Percentiles rank a stretch among this genome's conserved stretches.
phyloP scores from a whole-genome alignment of 2,888 invertebrate species.

The Leptopilina syphax region DNA sequence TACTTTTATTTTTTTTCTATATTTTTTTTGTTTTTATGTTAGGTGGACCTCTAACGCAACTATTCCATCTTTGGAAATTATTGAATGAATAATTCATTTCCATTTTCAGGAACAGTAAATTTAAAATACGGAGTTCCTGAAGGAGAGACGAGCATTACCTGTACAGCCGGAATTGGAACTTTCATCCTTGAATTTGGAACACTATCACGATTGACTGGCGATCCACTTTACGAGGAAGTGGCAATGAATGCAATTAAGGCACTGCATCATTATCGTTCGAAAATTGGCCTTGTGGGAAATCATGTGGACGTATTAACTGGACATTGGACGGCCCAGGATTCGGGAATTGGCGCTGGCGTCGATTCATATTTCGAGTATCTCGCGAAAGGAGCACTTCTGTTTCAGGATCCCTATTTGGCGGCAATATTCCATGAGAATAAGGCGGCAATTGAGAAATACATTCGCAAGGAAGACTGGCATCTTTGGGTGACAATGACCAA shows the following conservation, averaged over 20 bases:
- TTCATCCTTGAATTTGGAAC: constrained; percentile 98
- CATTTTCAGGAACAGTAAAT: constrained; percentile 87
- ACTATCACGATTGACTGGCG: constrained; percentile 93
- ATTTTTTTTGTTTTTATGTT: too few species aligned
- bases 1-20: too few species aligned
- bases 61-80: too few species aligned
- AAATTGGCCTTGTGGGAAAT: constrained; percentile 95
- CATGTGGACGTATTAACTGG: constrained; percentile 97
- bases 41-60: too few species aligned
- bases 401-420: constrained; percentile 93
- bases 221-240: constrained; percentile 95
- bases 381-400: constrained; percentile 95
- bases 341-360: constrained; percentile 97
- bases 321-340: constrained; percentile 97
- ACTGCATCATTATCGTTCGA: constrained; percentile 90
- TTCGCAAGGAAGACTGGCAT: constrained; percentile 98
- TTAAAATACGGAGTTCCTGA: constrained; percentile 93
- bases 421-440: constrained; percentile 92
- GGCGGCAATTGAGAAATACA: constrained; percentile 87
- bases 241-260: constrained; percentile 95
- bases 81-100: background rate
- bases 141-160: constrained; percentile 97
- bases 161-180: constrained; percentile 98
- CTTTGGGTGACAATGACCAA: constrained; percentile 99
- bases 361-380: constrained; percentile 99